These are phyloP conservation scores for Leptinotarsa tumamoca DNA, from an alignment of 2,888 invertebrate species.

Conservation along the genomic window DNA sequence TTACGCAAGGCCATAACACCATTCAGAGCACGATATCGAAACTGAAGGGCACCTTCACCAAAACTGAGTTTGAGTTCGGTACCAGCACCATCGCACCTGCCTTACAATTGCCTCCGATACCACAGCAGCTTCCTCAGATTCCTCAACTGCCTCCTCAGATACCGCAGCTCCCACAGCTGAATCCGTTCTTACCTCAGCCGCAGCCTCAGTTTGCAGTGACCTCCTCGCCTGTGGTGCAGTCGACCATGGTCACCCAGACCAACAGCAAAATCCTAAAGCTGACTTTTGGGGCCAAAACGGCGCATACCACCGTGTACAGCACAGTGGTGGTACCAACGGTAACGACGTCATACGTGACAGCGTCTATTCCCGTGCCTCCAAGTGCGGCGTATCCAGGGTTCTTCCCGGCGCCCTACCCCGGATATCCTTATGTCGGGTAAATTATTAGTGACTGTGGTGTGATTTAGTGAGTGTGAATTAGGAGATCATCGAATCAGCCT, in stretches of 20 bases:
- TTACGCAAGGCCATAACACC: slow-evolving; percentile 81
- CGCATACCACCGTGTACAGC: slow-evolving; percentile 87
- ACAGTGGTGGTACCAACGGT: slow-evolving; percentile 86
- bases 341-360: slow-evolving; percentile 86
- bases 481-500: not conserved
- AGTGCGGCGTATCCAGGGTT: slow-evolving; percentile 79
- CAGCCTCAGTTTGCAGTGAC: slow-evolving; percentile 78
- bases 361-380: slow-evolving; percentile 80
- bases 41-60: slow-evolving; percentile 80
- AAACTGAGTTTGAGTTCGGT: slow-evolving; percentile 83
- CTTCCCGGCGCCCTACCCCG: slow-evolving; percentile 80
- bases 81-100: slow-evolving; percentile 77
- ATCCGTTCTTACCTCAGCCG: slow-evolving; percentile 74
- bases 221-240: slow-evolving; percentile 84
- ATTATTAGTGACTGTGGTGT: not conserved
- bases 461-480: not conserved
- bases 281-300: slow-evolving; percentile 91
- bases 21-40: slow-evolving; percentile 83
- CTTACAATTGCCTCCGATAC: slow-evolving; percentile 62
- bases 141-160: slow-evolving; percentile 47
- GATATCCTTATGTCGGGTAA: slow-evolving; percentile 82
- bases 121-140: slow-evolving; percentile 58
- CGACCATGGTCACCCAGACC: slow-evolving; percentile 82
- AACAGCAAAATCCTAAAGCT: slow-evolving; percentile 86
- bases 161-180: slow-evolving; percentile 63